Evolutionary conservation across 2,113 vertebrate species (phyloP).

Genomic region (Psephotus haematonotus): DNA sequence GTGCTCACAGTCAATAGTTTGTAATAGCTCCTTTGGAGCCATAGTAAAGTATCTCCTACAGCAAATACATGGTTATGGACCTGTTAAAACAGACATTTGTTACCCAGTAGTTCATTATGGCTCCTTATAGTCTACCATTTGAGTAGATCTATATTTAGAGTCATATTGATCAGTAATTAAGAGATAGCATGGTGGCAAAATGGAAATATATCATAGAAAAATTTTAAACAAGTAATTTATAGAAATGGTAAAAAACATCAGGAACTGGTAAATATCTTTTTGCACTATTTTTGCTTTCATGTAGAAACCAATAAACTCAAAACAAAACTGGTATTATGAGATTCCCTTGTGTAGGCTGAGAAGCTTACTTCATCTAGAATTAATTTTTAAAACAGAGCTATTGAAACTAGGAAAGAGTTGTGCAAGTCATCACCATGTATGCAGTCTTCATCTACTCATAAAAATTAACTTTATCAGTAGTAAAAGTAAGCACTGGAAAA

Average conservation of each 20-base stretch:
- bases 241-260: conserved; percentile 24
- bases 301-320: conserved; percentile 10
- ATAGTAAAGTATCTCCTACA: conserved; percentile 60
- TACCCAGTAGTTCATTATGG: conserved; percentile 76
- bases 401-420: conserved; percentile 7
- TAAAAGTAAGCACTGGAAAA: neutral
- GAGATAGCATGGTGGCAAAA: conserved; percentile 49
- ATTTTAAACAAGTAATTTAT: conserved; percentile 37
- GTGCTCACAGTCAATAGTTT: conserved; percentile 47
- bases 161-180: conserved; percentile 74
- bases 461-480: neutral
- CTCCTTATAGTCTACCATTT: conserved; percentile 76
- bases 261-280: conserved; percentile 12
- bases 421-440: neutral
- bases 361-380: conserved; percentile 23
- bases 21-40: conserved; percentile 70
- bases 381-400: conserved; percentile 53
- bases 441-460: neutral
- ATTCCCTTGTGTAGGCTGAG: neutral
- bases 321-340: conserved; percentile 13
- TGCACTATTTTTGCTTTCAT: neutral
- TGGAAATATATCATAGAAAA: conserved; percentile 45
- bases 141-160: conserved; percentile 77
- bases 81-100: conserved; percentile 79
- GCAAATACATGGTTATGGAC: conserved; percentile 76